phyloP scores from a whole-genome alignment of 1,140 invertebrate species.

The Apocrypta bakeri region DNA sequence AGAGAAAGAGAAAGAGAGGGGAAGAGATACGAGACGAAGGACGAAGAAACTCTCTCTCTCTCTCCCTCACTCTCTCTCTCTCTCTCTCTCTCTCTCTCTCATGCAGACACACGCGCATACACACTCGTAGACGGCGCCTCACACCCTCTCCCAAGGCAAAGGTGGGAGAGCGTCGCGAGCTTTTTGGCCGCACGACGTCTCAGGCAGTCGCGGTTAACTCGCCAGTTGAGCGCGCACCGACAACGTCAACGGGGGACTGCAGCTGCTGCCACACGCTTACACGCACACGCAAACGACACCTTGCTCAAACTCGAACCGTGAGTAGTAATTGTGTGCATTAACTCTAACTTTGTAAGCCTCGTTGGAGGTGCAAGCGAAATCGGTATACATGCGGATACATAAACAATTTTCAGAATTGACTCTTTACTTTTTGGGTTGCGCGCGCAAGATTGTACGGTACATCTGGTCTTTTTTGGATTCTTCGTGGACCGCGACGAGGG shows the following conservation, averaged over 20 bases:
- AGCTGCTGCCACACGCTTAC: background rate
- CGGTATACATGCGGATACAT: no score
- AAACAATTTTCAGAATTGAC: background rate
- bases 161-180: conserved; percentile 65
- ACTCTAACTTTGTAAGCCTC: background rate
- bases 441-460: conserved; percentile 26
- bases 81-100: conserved; percentile 55
- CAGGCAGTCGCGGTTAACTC: conserved; percentile 71
- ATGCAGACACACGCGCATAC: no score
- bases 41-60: conserved; percentile 54
- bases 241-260: conserved; percentile 55
- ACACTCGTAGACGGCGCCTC: no score
- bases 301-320: conserved; percentile 9
- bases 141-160: conserved; percentile 51
- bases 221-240: conserved; percentile 65
- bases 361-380: no score
- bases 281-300: background rate
- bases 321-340: background rate
- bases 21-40: conserved; percentile 46
- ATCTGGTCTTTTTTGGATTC: conserved; percentile 43
- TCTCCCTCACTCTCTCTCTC: conserved; percentile 46
- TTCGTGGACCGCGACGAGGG: background rate
- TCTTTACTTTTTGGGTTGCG: no score
- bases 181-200: conserved; percentile 58
- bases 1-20: conserved; percentile 51